These are phyloP conservation scores for Branchellion lobata DNA, from an alignment of 2,888 invertebrate species.

Conservation along the genomic window DNA sequence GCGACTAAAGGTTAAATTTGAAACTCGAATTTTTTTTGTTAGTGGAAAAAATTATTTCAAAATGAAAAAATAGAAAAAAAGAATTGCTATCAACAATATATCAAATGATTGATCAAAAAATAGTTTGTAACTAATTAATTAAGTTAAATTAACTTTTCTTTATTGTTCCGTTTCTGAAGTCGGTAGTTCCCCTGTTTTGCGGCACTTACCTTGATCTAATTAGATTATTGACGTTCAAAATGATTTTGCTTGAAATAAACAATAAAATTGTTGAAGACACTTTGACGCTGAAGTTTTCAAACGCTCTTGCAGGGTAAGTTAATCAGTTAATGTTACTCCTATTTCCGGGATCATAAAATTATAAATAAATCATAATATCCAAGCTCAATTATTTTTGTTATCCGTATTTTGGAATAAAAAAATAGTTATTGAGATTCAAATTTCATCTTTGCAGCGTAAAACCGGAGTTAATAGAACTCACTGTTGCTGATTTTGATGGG, in stretches of 20 bases:
- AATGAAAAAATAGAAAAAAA: too few relatives aligned
- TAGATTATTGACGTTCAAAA: conserved; percentile 50
- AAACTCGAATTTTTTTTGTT: background rate
- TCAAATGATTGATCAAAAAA: too few relatives aligned
- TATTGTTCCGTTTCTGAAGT: background rate
- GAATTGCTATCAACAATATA: too few relatives aligned
- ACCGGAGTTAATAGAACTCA: conserved; percentile 33
- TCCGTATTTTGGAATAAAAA: too few relatives aligned
- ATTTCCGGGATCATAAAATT: conserved; percentile 27
- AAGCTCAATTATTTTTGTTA: too few relatives aligned
- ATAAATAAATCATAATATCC: background rate
- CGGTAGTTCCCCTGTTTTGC: too few relatives aligned
- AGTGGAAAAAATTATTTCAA: too few relatives aligned
- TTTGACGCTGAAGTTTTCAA: conserved; percentile 88
- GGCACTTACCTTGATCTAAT: background rate
- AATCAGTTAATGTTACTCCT: too few relatives aligned
- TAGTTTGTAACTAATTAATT: too few relatives aligned
- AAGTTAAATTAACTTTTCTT: conserved; percentile 1
- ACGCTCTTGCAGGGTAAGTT: conserved; percentile 93
- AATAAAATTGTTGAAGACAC: conserved; percentile 98
- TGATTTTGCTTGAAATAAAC: conserved; percentile 85
- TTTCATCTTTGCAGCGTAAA: conserved; percentile 12
- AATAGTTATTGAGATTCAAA: too few relatives aligned
- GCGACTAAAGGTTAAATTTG: conserved; percentile 12
- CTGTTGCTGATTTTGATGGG: conserved; percentile 82